Evolutionary conservation across 2,113 vertebrate species (phyloP), one percentile per base, ranked within the genome.

Genomic region (Oreamnos americanus): DNA sequence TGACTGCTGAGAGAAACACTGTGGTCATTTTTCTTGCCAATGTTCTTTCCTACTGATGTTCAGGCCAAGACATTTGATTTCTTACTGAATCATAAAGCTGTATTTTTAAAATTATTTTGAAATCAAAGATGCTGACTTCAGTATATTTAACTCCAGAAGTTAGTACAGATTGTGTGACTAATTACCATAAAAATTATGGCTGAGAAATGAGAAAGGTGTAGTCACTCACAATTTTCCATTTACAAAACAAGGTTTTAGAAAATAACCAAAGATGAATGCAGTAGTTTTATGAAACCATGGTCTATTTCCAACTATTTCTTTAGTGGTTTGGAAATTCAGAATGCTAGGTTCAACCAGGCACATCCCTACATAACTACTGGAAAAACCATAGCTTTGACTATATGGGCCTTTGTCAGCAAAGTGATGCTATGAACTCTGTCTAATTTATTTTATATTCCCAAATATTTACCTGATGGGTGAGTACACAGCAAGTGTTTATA

Each of bases 71-170:
- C 13, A 87, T 87, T 96, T 89, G 19, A 45, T 96, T 96, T 98
- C 89, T 92, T 94, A 92, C 39, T 87, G 83, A 96, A 64, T 94
- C n/a, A 67, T 94, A 82, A 90, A 96, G 81, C 55, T 95, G 1
- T 89, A 86, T 91, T 81, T 97, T 98, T 89, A 58, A 94, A 96
- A 93, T 97, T 92, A 55, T 82, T 83, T 30, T 78, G 84, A 97
- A 97, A 76, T 79, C 51, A 97, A 89, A 97, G 92, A 81, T 67
- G 64, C 85, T 95, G 87, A 96, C 51, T 90, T 97, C 28, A 57
- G 55, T 49, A 26, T 81, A 76, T 90, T 92, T 96, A 87, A 71
- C 64, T 97, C 74, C 79, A 96, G 36, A 97, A 53, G 33, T 87
- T 90, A 96, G 23, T 85, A 62, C n/a, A 81, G 49, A 90, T 62